phyloP scores from a whole-genome alignment of 2,888 invertebrate species.

The Bimastos eiseni region DNA sequence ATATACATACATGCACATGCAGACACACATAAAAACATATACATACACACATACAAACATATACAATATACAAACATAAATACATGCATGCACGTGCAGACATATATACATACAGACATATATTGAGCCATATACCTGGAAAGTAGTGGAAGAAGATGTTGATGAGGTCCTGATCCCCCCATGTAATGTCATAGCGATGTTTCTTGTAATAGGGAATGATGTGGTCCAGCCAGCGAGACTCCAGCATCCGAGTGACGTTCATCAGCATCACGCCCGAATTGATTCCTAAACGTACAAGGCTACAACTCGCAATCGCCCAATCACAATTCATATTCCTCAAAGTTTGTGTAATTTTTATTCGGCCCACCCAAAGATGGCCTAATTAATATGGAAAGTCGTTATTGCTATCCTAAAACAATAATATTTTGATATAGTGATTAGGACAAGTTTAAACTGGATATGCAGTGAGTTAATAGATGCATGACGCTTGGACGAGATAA shows the following conservation, averaged over 20 bases:
- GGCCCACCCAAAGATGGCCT: too few relatives aligned
- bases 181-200: constrained; percentile 78
- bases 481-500: too few relatives aligned
- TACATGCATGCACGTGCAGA: neutral
- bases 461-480: too few relatives aligned
- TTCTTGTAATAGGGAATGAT: constrained; percentile 81
- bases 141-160: constrained; percentile 86
- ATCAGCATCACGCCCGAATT: constrained; percentile 97
- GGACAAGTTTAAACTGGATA: too few relatives aligned
- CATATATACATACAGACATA: neutral
- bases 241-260: constrained; percentile 88
- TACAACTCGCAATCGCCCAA: neutral
- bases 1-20: too few relatives aligned
- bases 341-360: too few relatives aligned
- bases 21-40: too few relatives aligned
- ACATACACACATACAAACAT: neutral
- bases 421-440: too few relatives aligned
- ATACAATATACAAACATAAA: too few relatives aligned
- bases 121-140: constrained; percentile 66
- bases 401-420: too few relatives aligned
- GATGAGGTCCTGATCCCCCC: constrained; percentile 96
- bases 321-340: too few relatives aligned
- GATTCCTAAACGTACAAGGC: constrained; percentile 69
- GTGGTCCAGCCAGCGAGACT: constrained; percentile 82
- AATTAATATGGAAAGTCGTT: too few relatives aligned